Evolutionary conservation across 2,797 vertebrate species (phyloP), one percentile per base, ranked within the genome.

Genomic region (Artibeus jamaicensis): DNA sequence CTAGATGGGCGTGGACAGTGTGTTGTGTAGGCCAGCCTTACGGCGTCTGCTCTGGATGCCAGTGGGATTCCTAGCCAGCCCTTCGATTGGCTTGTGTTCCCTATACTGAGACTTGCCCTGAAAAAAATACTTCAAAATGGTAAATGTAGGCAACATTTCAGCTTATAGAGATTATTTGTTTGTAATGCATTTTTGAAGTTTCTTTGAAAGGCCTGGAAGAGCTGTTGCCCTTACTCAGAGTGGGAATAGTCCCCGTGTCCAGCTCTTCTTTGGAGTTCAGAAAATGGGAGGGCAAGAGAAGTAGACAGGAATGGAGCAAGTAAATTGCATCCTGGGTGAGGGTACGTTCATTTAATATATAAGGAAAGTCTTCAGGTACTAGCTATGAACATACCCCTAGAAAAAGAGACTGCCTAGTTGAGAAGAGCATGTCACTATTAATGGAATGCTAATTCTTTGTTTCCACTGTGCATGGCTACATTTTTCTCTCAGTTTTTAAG

Each of bases 401-500:
- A 76, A 65, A 55, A 76, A 83, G 73, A 37, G 5, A 39, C 32
- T 96, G 68, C 83, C 92, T 73, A 77, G 74, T 77, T 79, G 76
- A 87, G 46, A 78, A 44, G 77, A 95, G 53, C 42, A 5, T 8
- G 16, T 37, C 62, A 46, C 84, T 93, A 10, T 96, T 97, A 70
- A 48, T 77, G 74, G 37, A 88, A 86, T 67, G 53, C 93, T 85
- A 46, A 76, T 55, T 81, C 78, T 96, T 79, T 94, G 84, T 96
- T 96, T 50, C 89, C 92, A 22, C 88, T 71, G 29, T 73, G 42
- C n/a, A 62, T 29, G 24, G 0, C 37, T 89, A 92, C 0, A 0
- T 91, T 90, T 87, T 37, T 62, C 71, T 94, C 97, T 95, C 82
- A 84, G 84, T 96, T 96, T 96, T 93, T 8, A 68, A 96, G 84